These are phyloP conservation scores for Isichthys henryi DNA, from an alignment of 2,113 vertebrate genomes.

Conservation along the genomic window DNA sequence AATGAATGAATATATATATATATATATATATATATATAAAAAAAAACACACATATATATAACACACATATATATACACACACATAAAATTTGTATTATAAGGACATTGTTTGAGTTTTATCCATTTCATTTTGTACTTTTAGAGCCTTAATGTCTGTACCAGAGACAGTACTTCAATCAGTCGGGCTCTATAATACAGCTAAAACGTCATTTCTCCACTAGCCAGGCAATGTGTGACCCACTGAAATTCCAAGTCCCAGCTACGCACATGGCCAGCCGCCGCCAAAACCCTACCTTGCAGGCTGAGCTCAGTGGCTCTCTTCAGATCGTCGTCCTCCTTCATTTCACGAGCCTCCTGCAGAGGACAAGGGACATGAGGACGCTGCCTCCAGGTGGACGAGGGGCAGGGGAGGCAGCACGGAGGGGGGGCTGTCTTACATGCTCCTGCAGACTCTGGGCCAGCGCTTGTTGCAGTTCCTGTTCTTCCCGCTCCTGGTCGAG, in stretches of 20 bases:
- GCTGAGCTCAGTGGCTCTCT: slow-evolving; percentile 94
- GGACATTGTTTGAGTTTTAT: too few relatives aligned
- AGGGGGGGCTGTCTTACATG: slow-evolving; percentile 65
- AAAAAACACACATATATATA: too few relatives aligned
- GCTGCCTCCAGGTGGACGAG: not conserved
- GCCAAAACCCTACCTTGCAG: slow-evolving; percentile 75
- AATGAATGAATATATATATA: too few relatives aligned
- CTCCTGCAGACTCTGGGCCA: slow-evolving; percentile 95
- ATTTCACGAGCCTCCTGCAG: slow-evolving; percentile 88
- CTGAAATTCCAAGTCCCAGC: not conserved
- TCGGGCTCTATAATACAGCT: not conserved
- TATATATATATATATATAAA: too few relatives aligned
- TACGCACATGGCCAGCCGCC: not conserved
- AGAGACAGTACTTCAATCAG: not conserved
- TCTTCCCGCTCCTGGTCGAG: slow-evolving; percentile 90
- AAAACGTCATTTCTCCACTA: not conserved
- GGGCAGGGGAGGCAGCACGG: not conserved
- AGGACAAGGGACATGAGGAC: slow-evolving; percentile 23
- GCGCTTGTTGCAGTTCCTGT: slow-evolving; percentile 91
- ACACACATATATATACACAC: too few relatives aligned
- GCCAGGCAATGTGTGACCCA: not conserved
- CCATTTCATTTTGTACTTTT: not conserved
- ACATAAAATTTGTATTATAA: too few relatives aligned
- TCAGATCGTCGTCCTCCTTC: slow-evolving; percentile 95
- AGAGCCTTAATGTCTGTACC: not conserved